These are phyloP conservation scores for Trichonephila clavata DNA, from an alignment of 1,140 invertebrate species.

Conservation along the genomic window DNA sequence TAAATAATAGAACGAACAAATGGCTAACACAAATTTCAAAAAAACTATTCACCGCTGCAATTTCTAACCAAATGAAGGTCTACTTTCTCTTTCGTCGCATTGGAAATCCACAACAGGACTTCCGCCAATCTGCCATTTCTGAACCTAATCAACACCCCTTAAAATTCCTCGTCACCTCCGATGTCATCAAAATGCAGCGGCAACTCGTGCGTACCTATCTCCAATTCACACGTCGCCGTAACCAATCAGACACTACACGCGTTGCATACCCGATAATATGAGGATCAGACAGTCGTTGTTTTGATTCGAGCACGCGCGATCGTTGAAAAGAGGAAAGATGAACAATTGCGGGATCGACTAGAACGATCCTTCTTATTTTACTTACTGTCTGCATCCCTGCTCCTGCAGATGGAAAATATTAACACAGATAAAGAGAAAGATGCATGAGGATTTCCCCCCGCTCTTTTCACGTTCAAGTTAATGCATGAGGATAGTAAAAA, in stretches of 20 bases:
- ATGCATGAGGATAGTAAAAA: neutral
- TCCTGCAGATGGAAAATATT: neutral
- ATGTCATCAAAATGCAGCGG: neutral
- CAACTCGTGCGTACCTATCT: neutral
- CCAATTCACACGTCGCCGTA: neutral
- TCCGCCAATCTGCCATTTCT: neutral
- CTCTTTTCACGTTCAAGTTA: neutral
- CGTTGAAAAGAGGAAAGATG: too few species aligned
- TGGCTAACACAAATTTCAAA: too few species aligned
- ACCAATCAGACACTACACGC: neutral
- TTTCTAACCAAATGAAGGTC: too few species aligned
- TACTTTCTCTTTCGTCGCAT: too few species aligned
- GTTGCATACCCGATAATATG: neutral
- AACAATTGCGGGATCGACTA: neutral
- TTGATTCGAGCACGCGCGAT: neutral
- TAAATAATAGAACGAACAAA: too few species aligned
- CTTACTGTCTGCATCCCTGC: neutral
- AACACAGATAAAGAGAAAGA: neutral
- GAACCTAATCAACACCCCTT: slow-evolving; percentile 5
- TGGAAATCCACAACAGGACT: too few species aligned
- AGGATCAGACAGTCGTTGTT: neutral
- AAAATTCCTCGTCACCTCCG: neutral
- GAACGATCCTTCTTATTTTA: neutral
- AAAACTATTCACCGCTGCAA: too few species aligned
- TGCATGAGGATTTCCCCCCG: neutral